phyloP scores from a whole-genome alignment of 2,797 vertebrate species.

The Macropus fuliginosus region DNA sequence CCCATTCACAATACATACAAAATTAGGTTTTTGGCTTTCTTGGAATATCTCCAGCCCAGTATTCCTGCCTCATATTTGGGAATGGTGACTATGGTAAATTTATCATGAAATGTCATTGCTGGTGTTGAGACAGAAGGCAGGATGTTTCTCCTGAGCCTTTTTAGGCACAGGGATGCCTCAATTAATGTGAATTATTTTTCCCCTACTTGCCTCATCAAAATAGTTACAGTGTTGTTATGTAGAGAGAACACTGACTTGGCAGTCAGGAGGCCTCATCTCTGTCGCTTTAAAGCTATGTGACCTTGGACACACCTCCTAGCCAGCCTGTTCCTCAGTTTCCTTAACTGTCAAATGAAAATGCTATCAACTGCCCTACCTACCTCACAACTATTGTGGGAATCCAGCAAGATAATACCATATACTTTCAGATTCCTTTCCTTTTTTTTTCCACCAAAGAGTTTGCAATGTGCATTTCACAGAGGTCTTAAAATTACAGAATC shows the following conservation, averaged over 20 bases:
- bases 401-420: not conserved
- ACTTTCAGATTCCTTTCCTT: not conserved
- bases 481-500: not conserved
- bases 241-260: not conserved
- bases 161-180: not conserved
- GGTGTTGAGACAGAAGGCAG: not conserved
- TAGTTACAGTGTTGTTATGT: accelerated
- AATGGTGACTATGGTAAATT: not conserved
- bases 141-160: not conserved
- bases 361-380: not conserved
- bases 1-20: not conserved
- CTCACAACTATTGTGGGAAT: not conserved
- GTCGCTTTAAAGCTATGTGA: not conserved
- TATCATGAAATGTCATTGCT: not conserved
- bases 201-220: not conserved
- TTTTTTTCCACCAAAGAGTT: not conserved
- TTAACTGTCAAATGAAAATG: not conserved
- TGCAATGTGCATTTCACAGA: not conserved
- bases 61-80: not conserved
- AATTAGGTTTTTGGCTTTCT: slow-evolving; percentile 1
- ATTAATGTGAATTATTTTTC: not conserved
- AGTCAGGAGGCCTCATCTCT: not conserved
- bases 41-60: not conserved
- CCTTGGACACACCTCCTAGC: not conserved
- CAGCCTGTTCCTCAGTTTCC: not conserved